Base-by-base conservation (phyloP, 2,888 invertebrate species). In the Scotopteryx bipunctaria region DNA sequence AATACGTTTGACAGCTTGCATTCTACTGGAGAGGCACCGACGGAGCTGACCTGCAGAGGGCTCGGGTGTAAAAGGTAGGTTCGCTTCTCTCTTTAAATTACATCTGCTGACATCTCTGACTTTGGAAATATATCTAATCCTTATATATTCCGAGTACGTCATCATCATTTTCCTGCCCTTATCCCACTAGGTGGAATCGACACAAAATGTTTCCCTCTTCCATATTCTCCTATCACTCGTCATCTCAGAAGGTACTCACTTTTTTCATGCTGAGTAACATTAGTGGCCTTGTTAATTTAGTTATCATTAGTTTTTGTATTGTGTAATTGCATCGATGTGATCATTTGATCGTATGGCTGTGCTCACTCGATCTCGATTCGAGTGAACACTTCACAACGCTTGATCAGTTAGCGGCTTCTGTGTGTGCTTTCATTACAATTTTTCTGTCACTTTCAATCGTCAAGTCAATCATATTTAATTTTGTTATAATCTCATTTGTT, bases 1-100 rank as follows among this genome's bases (percentile, higher is more conserved):
- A 64, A 63, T 76, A 59, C 62, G 55, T 69, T 79, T 72, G 76
- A 66, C 79, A 80, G 79, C 76, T 48, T 58, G 64, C 60, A 33
- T 41, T 52, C 41, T 25, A 32, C 36, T 55, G 50, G 51, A 48
- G 37, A 36, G 47, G 11, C 35, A 19, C 19, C n/a, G 6, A 19
- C 11, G 0, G 19, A 29, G 50, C 42, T 14, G 51, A 23, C 11
- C 17, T n/a, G 14, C 6, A n/a, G 9, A 35, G 15, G 43, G 17
- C n/a, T 31, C 50, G 23, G 25, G 17, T 17, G 5, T 11, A 5
- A 23, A 54, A 62, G 64, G 64, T 64, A 64, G 53, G 64, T 57
- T 2, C 31, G 21, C 32, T 29, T 49, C 3, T 8, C 17, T 15
- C 0, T 33, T 11, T 15, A 4, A 13, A 21, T 36, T 36, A 8